Percentiles rank a stretch among this genome's conserved stretches.
These are phyloP conservation scores for Drosophila rufa DNA, from an alignment of 1,140 invertebrate species.

Conservation along the genomic window DNA sequence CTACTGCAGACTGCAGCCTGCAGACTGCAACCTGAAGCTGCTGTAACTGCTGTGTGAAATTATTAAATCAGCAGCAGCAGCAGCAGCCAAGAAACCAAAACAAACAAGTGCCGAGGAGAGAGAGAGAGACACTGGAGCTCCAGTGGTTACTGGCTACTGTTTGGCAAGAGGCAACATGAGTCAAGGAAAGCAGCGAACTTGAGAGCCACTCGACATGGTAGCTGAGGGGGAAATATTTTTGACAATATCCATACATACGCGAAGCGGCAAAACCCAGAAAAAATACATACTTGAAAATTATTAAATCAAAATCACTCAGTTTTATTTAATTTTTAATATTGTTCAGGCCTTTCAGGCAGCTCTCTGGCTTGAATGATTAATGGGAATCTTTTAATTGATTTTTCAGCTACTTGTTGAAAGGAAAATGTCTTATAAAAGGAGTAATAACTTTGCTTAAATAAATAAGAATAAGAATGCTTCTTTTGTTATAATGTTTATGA, in stretches of 20 bases:
- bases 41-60: constrained; percentile 48
- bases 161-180: constrained; percentile 41
- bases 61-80: constrained; percentile 37
- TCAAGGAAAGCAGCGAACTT: constrained; percentile 35
- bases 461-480: background rate
- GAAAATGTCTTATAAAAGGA: background rate
- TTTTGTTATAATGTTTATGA: background rate
- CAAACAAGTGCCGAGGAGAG: constrained; percentile 52
- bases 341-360: background rate
- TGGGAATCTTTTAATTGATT: background rate
- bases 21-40: constrained; percentile 21
- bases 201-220: constrained; percentile 29
- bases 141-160: constrained; percentile 56
- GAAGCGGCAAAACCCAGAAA: background rate
- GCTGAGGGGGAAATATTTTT: constrained; percentile 1
- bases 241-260: background rate
- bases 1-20: constrained; percentile 63
- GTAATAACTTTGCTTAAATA: background rate
- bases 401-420: background rate
- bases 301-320: constrained; percentile 3
- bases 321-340: constrained; percentile 1
- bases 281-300: background rate
- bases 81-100: constrained; percentile 42
- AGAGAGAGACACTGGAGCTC: constrained; percentile 42
- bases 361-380: background rate